A percentile compares a stretch with the other conserved stretches of the same genome.
Conservation (phyloP, 2,888 invertebrate species). For the Anagyrus pseudococci region DNA sequence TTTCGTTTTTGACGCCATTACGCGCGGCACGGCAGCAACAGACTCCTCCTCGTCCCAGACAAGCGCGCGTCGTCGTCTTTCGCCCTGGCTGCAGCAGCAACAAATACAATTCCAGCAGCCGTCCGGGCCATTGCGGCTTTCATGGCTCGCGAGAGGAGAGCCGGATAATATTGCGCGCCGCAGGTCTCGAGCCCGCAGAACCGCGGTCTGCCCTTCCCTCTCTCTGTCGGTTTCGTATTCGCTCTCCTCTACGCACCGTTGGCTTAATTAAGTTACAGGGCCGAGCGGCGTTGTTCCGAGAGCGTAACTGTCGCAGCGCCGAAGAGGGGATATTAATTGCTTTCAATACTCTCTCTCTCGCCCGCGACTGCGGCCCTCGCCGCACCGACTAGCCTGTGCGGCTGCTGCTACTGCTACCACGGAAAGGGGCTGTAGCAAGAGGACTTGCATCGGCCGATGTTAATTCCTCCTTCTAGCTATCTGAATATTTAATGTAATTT, state of each 20-base stretch:
- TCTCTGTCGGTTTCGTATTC: constrained; percentile 58
- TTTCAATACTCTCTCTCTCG: constrained; percentile 47
- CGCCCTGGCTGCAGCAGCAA: constrained; percentile 40
- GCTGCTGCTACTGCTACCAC: no score
- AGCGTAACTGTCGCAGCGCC: constrained; percentile 56
- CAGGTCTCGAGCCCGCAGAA: constrained; percentile 45
- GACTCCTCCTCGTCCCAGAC: no score
- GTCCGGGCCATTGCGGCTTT: constrained; percentile 51
- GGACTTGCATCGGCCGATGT: no score
- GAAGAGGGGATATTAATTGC: constrained; percentile 57
- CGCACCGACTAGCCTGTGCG: background rate
- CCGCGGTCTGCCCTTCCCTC: constrained; percentile 52
- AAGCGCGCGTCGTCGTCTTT: background rate
- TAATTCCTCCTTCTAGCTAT: no score
- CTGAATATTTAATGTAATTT: no score
- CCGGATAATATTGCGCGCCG: constrained; percentile 57
- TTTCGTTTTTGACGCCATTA: constrained; percentile 39
- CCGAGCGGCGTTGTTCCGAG: constrained; percentile 54
- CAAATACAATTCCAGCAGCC: constrained; percentile 55
- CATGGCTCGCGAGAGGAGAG: constrained; percentile 50
- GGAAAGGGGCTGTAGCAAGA: no score
- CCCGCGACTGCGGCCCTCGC: background rate
- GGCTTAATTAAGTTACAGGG: constrained; percentile 62
- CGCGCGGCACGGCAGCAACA: constrained; percentile 3
- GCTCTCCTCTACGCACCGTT: no score